Evolutionary conservation across 2,797 vertebrate genomes (phyloP).

Genomic region (Eulemur albifrons): DNA sequence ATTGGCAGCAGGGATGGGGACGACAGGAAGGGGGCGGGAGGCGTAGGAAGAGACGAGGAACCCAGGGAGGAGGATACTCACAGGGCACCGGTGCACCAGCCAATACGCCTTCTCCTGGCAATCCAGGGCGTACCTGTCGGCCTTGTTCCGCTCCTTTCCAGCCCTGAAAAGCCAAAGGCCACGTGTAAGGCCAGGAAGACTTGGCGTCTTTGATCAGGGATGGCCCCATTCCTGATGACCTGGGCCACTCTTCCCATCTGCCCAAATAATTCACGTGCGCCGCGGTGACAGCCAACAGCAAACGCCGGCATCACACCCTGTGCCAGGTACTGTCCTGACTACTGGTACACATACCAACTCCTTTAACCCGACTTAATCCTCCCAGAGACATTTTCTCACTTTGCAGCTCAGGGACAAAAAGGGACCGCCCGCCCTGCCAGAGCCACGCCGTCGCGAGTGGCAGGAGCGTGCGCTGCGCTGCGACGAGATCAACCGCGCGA

Average conservation of each 20-base stretch:
- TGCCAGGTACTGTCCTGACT: background rate
- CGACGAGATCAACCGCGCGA: fast-evolving
- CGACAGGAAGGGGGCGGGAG: fast-evolving
- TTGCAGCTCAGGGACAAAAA: background rate
- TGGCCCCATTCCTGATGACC: background rate
- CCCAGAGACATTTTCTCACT: background rate
- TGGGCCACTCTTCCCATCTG: background rate
- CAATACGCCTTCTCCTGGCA: slow-evolving; percentile 98
- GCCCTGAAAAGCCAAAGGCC: slow-evolving; percentile 86
- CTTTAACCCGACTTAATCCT: background rate
- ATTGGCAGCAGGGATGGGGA: fast-evolving
- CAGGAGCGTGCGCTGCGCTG: background rate
- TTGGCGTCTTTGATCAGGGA: background rate
- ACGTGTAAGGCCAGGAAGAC: background rate
- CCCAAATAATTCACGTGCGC: background rate
- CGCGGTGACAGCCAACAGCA: fast-evolving
- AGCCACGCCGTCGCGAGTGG: background rate
- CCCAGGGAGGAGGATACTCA: slow-evolving; percentile 82
- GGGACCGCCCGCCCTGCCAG: fast-evolving
- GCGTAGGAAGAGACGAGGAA: fast-evolving
- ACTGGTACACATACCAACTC: fast-evolving
- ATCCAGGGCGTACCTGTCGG: slow-evolving; percentile 92
- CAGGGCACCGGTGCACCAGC: slow-evolving; percentile 94
- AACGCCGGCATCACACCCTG: fast-evolving
- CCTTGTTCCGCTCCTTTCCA: slow-evolving; percentile 91